Evolutionary conservation across 1,140 invertebrate genomes (phyloP).

Genomic region (roundworm (Caenorhabditis elegans)): DNA sequence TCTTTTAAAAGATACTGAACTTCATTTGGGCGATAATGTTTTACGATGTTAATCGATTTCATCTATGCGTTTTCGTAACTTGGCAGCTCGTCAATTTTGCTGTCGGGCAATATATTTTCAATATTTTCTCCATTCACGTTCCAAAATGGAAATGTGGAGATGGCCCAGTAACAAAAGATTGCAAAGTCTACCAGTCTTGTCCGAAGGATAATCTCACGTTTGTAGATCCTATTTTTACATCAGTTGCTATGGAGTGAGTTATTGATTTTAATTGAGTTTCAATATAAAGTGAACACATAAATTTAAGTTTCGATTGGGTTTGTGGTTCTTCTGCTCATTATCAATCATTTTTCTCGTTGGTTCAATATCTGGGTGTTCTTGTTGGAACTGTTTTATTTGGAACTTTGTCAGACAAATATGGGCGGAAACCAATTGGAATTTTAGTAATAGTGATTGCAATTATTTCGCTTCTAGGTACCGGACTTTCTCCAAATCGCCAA

Average conservation of each 20-base stretch:
- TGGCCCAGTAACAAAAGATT: constrained; percentile 29
- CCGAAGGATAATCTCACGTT: constrained; percentile 40
- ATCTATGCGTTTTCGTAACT: constrained; percentile 55
- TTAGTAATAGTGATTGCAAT: constrained; percentile 45
- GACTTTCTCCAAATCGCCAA: neutral
- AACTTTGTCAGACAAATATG: constrained; percentile 53
- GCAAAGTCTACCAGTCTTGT: constrained; percentile 40
- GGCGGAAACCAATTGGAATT: constrained; percentile 57
- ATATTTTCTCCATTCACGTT: constrained; percentile 63
- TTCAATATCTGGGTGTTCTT: constrained; percentile 53
- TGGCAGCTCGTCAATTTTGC: constrained; percentile 66
- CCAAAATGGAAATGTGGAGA: constrained; percentile 57
- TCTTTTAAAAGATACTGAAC: too few species aligned
- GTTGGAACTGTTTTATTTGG: constrained; percentile 57
- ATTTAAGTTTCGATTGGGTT: constrained; percentile 48
- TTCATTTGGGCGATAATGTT: too few species aligned
- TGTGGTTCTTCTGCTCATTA: constrained; percentile 53
- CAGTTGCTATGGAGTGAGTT: constrained; percentile 55
- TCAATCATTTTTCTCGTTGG: constrained; percentile 49
- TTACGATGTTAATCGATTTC: constrained; percentile 64
- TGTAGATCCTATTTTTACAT: constrained; percentile 52
- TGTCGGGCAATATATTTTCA: constrained; percentile 60
- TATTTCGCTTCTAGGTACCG: neutral
- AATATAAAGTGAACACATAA: neutral
- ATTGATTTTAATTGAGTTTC: neutral